A percentile compares a stretch with the other conserved stretches of the same genome.
phyloP scores from a whole-genome alignment of 2,888 invertebrate species.

The Ctena decussata region DNA sequence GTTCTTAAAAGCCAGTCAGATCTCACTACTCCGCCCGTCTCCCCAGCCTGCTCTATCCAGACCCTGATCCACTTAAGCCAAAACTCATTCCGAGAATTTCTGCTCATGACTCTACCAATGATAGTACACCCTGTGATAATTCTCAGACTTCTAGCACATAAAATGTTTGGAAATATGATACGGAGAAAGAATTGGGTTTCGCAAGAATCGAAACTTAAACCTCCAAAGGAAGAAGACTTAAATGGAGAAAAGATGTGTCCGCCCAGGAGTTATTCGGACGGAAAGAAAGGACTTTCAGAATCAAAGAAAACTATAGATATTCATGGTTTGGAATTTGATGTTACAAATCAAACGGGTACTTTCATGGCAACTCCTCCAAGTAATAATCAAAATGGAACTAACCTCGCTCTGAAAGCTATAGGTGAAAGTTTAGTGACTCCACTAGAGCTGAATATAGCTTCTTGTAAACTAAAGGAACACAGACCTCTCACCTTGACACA shows the following conservation, averaged over 20 bases:
- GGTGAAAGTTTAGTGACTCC: slow-evolving; percentile 85
- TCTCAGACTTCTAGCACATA: slow-evolving; percentile 88
- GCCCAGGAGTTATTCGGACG: slow-evolving; percentile 68
- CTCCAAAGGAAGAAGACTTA: slow-evolving; percentile 77
- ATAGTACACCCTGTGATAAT: slow-evolving; percentile 89
- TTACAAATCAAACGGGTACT: slow-evolving; percentile 24
- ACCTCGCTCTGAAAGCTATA: slow-evolving; percentile 82
- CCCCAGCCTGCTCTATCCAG: slow-evolving; percentile 79
- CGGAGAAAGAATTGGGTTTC: slow-evolving; percentile 86
- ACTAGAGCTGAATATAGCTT: slow-evolving; percentile 76
- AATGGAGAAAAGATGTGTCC: slow-evolving; percentile 76
- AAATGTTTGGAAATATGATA: slow-evolving; percentile 88
- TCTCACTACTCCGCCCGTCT: slow-evolving; percentile 76
- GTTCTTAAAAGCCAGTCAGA: slow-evolving; percentile 45
- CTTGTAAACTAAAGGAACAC: slow-evolving; percentile 48
- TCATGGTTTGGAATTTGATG: background rate
- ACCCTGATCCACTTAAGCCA: slow-evolving; percentile 74
- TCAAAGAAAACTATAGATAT: background rate
- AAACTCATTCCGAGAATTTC: slow-evolving; percentile 80
- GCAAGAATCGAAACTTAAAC: slow-evolving; percentile 74
- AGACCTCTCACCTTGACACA: slow-evolving; percentile 49
- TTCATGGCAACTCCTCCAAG: slow-evolving; percentile 37
- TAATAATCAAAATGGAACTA: slow-evolving; percentile 60
- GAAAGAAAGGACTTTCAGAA: slow-evolving; percentile 25
- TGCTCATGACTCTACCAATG: slow-evolving; percentile 87